Conservation (phyloP, 2,113 vertebrate species). For the Xenopus tropicalis region UCB_Xtro_10.0 CM004447.2:150097501-150098000, state of each 20-base stretch:
- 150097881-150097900: slow-evolving; percentile 46
- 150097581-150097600: slow-evolving; percentile 30
- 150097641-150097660: neutral
- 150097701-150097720: neutral
- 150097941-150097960: neutral
- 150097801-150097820: slow-evolving; percentile 48
- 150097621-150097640: slow-evolving; percentile 7
- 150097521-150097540: slow-evolving; percentile 9
- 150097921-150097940: neutral
- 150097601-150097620: slow-evolving; percentile 3
- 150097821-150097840: slow-evolving; percentile 62
- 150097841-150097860: slow-evolving; percentile 56
- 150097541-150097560: slow-evolving; percentile 22
- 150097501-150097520: neutral
- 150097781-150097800: slow-evolving; percentile 61
- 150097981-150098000: too few species aligned
- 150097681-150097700: too few species aligned
- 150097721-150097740: neutral
- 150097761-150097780: slow-evolving; percentile 63
- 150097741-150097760: neutral
- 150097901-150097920: slow-evolving; percentile 48
- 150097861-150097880: slow-evolving; percentile 59
- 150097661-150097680: too few species aligned
- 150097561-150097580: slow-evolving; percentile 25
- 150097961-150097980: neutral